phyloP scores from a whole-genome alignment of 1,140 invertebrate genomes.

The Hylaeus volcanicus region DNA sequence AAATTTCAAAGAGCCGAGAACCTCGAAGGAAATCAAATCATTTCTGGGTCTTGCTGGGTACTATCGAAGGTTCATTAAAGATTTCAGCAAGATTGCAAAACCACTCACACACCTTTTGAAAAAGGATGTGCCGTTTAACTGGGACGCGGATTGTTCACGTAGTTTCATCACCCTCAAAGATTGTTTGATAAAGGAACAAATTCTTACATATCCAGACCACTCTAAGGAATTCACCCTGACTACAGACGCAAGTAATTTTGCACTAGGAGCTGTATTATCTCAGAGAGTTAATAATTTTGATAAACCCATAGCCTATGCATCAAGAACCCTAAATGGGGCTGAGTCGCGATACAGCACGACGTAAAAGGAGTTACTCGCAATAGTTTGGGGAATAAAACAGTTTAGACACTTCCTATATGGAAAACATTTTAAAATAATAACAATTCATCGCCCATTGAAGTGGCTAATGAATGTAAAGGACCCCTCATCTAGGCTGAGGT shows the following conservation, averaged over 20 bases:
- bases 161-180: neutral
- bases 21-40: neutral
- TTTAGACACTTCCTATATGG: constrained; percentile 7
- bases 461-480: neutral
- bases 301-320: neutral
- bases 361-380: neutral
- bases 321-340: neutral
- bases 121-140: neutral
- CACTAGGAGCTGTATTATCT: neutral
- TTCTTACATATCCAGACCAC: neutral
- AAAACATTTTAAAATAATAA: neutral
- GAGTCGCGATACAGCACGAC: neutral
- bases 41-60: constrained; percentile 1
- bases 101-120: neutral
- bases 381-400: neutral
- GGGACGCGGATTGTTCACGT: too few relatives aligned
- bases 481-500: neutral
- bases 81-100: neutral
- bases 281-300: neutral
- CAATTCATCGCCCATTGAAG: neutral
- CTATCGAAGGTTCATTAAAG: neutral
- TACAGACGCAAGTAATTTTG: neutral
- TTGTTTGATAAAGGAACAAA: neutral
- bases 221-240: neutral
- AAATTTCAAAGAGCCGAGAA: neutral